A percentile compares a stretch with the other conserved stretches of the same genome.
phyloP scores from a whole-genome alignment of 2,797 vertebrate species.

The Glyptemys insculpta region DNA sequence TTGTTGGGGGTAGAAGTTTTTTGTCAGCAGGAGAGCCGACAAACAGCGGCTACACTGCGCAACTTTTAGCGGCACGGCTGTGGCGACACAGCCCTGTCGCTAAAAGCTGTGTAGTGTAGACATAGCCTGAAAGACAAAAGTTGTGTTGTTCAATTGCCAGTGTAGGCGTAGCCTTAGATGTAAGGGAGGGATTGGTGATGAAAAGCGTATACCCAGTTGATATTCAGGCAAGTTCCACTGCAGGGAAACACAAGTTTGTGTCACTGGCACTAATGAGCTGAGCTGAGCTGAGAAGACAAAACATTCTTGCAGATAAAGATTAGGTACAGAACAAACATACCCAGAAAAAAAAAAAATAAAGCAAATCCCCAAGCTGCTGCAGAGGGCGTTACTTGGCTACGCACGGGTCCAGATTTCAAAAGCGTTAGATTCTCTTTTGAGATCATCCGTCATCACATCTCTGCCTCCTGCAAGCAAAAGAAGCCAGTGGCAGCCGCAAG shows the following conservation, averaged over 20 bases:
- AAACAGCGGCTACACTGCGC: too few relatives aligned
- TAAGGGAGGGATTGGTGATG: neutral
- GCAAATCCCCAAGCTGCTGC: neutral
- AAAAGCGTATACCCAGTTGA: neutral
- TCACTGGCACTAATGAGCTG: neutral
- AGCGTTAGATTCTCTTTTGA: neutral
- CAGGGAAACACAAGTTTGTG: neutral
- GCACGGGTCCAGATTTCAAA: rapidly evolving
- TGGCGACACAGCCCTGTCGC: too few relatives aligned
- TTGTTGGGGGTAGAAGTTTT: too few relatives aligned
- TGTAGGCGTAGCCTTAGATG: neutral
- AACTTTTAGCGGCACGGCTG: too few relatives aligned
- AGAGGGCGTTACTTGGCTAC: rapidly evolving
- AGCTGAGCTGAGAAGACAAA: neutral
- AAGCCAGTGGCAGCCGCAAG: neutral
- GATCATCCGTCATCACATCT: neutral
- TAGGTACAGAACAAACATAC: neutral
- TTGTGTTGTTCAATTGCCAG: too few relatives aligned
- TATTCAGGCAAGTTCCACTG: neutral
- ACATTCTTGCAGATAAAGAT: neutral
- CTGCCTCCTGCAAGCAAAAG: neutral
- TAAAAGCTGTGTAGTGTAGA: too few relatives aligned
- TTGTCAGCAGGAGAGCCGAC: too few relatives aligned
- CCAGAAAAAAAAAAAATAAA: rapidly evolving
- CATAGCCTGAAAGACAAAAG: too few relatives aligned